Percentiles rank a stretch among this genome's conserved stretches.
phyloP scores from a whole-genome alignment of 2,888 invertebrate species.

The Cylloceria caligata region DNA sequence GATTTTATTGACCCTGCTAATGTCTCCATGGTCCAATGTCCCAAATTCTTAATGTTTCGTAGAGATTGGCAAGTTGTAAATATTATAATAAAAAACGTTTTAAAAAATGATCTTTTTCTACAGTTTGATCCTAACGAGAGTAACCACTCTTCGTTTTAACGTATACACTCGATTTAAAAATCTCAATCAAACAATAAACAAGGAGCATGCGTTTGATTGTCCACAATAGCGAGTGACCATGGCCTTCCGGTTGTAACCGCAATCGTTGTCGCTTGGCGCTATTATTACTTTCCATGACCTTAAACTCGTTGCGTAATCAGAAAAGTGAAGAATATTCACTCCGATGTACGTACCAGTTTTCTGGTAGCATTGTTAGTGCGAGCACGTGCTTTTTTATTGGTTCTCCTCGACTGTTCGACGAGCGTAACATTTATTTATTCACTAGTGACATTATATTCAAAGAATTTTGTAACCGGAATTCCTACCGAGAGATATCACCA shows the following conservation, averaged over 20 bases:
- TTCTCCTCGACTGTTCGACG: background rate
- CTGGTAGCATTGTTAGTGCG: slow-evolving; percentile 21
- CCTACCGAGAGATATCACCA: background rate
- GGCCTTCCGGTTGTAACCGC: slow-evolving; percentile 34
- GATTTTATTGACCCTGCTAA: slow-evolving; percentile 28
- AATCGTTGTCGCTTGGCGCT: slow-evolving; percentile 18
- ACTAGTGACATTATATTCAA: background rate
- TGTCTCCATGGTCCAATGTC: slow-evolving; percentile 19
- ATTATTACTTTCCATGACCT: slow-evolving; percentile 26
- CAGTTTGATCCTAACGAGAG: background rate
- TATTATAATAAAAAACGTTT: slow-evolving; percentile 11
- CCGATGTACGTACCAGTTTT: background rate
- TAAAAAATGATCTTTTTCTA: background rate
- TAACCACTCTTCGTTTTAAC: too few relatives aligned
- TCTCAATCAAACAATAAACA: background rate
- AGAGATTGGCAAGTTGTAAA: slow-evolving; percentile 39
- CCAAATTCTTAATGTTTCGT: slow-evolving; percentile 9
- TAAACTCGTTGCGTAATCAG: slow-evolving; percentile 43
- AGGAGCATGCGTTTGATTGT: background rate
- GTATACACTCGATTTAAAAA: background rate
- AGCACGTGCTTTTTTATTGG: background rate
- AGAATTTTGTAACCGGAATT: background rate
- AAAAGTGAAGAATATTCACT: slow-evolving; percentile 28
- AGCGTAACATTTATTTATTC: background rate
- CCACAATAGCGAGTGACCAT: slow-evolving; percentile 6